A percentile compares a stretch with the other conserved stretches of the same genome.
phyloP scores from a whole-genome alignment of 2,113 vertebrate genomes.

The Burhinus oedicnemus region DNA sequence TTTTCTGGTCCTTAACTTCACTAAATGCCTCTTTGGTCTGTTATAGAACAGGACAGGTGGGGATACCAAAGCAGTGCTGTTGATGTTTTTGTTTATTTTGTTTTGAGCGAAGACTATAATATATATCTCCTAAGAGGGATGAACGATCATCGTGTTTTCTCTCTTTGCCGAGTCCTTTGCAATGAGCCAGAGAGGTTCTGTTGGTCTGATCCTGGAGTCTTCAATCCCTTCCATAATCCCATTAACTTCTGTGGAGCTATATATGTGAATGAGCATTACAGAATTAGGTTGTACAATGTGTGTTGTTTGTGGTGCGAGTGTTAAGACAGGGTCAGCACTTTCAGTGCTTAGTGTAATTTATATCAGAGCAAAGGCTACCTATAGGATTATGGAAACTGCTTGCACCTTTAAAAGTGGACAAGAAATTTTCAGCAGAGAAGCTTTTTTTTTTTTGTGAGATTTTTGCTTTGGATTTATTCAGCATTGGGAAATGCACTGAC shows the following conservation, averaged over 20 bases:
- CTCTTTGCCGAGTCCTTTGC: neutral
- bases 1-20: neutral
- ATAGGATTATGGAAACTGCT: neutral
- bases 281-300: conserved; percentile 24
- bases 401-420: neutral
- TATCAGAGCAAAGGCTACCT: neutral
- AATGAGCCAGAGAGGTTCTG: neutral
- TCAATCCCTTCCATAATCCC: neutral
- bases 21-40: neutral
- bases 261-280: neutral
- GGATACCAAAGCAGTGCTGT: neutral
- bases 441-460: neutral
- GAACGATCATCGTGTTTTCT: neutral
- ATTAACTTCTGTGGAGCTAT: conserved; percentile 36
- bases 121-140: neutral
- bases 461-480: conserved; percentile 4
- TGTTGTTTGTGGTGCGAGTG: neutral
- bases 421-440: neutral
- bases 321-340: conserved; percentile 33
- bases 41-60: neutral
- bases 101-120: neutral
- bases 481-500: neutral
- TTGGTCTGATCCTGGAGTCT: neutral
- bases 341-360: neutral
- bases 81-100: neutral